Evolutionary conservation across 1,140 invertebrate species (phyloP).

Genomic region (Neodiprion lecontei): DNA sequence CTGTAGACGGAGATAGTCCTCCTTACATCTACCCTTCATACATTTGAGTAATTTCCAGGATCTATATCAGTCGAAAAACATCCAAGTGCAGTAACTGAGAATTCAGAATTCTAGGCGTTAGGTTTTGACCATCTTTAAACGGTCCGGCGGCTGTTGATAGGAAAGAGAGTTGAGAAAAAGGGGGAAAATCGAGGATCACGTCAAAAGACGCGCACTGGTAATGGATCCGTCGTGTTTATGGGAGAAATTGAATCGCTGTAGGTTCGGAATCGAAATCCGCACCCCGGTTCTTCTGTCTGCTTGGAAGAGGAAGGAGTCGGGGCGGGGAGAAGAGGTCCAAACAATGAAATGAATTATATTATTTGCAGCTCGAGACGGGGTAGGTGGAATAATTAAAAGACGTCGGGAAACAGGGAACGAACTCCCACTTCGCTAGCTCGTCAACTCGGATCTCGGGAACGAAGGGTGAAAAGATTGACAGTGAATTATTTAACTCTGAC

Average conservation of each 20-base stretch:
- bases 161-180: background rate
- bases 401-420: conserved; percentile 14
- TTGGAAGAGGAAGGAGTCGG: background rate
- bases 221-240: background rate
- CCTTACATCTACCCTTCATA: too few species aligned
- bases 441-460: conserved; percentile 30
- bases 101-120: too few species aligned
- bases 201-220: background rate
- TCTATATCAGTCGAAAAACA: too few species aligned
- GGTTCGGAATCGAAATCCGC: background rate
- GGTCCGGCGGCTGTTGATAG: background rate
- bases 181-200: background rate
- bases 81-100: too few species aligned
- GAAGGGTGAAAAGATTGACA: conserved; percentile 57
- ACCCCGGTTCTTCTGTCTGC: too few species aligned
- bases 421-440: background rate
- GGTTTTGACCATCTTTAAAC: too few species aligned
- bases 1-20: too few species aligned
- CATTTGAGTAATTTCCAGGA: too few species aligned
- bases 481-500: conserved; percentile 57
- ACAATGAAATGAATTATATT: conserved; percentile 54
- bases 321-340: conserved; percentile 32
- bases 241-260: background rate
- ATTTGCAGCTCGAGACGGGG: conserved; percentile 47
- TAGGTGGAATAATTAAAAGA: conserved; percentile 55